Conservation (phyloP, 2,888 invertebrate species). For the Synanthedon formicaeformis region DNA sequence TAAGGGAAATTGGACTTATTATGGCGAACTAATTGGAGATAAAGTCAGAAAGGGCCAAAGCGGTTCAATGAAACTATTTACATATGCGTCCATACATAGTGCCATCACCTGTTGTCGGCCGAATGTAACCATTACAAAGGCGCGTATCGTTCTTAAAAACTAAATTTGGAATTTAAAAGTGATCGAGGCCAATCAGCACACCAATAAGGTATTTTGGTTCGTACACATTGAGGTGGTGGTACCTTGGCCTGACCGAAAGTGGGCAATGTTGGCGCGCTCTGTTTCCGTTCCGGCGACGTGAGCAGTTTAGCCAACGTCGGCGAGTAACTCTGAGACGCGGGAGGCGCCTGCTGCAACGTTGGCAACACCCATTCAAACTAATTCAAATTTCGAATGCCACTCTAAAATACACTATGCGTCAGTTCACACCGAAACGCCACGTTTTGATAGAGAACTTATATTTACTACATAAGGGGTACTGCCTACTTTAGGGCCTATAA, state of each 20-base stretch:
- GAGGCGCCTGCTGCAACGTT: constrained; percentile 66
- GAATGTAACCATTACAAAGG: constrained; percentile 9
- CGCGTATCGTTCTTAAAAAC: constrained; percentile 31
- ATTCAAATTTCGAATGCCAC: constrained; percentile 19
- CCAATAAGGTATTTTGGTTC: constrained; percentile 45
- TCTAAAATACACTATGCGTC: not conserved
- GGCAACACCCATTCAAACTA: constrained; percentile 67
- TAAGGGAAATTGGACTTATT: too few relatives aligned
- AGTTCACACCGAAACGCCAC: too few relatives aligned
- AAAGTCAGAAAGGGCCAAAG: too few relatives aligned
- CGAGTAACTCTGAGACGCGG: constrained; percentile 76
- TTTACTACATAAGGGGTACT: too few relatives aligned
- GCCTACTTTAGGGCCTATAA: too few relatives aligned
- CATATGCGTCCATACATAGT: too few relatives aligned
- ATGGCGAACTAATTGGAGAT: too few relatives aligned
- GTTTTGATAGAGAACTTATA: too few relatives aligned
- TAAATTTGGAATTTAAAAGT: constrained; percentile 65
- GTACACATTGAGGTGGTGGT: constrained; percentile 39
- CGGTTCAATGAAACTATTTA: too few relatives aligned
- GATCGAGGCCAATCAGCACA: constrained; percentile 63
- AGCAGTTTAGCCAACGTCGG: constrained; percentile 84
- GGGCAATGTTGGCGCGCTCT: constrained; percentile 55
- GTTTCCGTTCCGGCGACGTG: constrained; percentile 74
- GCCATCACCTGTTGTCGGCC: not conserved
- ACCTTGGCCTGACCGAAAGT: constrained; percentile 70